These are phyloP conservation scores for Hanleya hanleyi DNA, from an alignment of 2,888 invertebrate species.

Conservation along the genomic window DNA sequence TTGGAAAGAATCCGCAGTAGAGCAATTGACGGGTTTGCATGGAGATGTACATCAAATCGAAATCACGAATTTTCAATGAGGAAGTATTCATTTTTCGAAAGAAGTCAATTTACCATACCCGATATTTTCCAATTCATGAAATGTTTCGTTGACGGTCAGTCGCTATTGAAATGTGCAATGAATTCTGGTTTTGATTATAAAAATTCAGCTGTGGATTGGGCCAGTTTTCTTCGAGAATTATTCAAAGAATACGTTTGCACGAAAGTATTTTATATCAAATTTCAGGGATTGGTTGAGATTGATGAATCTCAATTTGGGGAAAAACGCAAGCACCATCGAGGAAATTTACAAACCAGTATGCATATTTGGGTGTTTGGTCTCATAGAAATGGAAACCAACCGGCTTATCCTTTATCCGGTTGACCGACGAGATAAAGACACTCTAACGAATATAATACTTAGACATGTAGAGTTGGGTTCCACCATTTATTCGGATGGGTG, in stretches of 20 bases:
- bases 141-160: background rate
- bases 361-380: background rate
- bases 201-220: background rate
- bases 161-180: background rate
- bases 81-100: background rate
- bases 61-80: background rate
- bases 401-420: background rate
- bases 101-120: background rate
- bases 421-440: background rate
- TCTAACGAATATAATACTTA: background rate
- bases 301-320: background rate
- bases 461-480: background rate
- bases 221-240: background rate
- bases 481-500: background rate
- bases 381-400: background rate
- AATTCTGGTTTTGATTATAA: background rate
- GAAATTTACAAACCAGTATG: too few species aligned
- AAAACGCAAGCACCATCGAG: background rate
- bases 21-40: background rate
- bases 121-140: background rate
- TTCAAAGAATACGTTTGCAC: background rate
- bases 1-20: background rate
- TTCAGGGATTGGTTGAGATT: background rate
- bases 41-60: background rate
- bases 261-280: background rate